Percentiles rank a stretch among this genome's conserved stretches.
Evolutionary conservation across 2,888 invertebrate genomes (phyloP).

Genomic region (Hipparchia sbordonii): DNA sequence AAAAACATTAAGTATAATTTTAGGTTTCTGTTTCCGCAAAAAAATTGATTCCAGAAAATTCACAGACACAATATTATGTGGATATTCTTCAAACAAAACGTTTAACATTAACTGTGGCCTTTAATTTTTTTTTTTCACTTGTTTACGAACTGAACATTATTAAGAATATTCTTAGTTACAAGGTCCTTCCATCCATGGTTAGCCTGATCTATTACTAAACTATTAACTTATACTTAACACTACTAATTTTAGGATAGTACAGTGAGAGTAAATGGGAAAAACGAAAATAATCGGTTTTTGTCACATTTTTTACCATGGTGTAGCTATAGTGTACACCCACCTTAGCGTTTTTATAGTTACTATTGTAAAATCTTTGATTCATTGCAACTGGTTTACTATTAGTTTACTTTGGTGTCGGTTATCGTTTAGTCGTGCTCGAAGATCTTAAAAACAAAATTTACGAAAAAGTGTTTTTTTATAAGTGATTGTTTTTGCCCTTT

Average conservation of each 20-base stretch:
- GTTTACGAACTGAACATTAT: neutral
- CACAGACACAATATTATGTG: too few species aligned
- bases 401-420: conserved; percentile 41
- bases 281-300: neutral
- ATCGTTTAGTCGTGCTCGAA: conserved; percentile 41
- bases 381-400: conserved; percentile 33
- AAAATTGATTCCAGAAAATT: too few species aligned
- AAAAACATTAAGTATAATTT: too few species aligned
- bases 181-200: neutral
- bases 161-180: too few species aligned
- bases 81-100: too few species aligned
- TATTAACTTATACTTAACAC: neutral
- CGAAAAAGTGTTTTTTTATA: conserved; percentile 9
- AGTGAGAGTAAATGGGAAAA: neutral
- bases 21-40: too few species aligned
- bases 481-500: conserved; percentile 13
- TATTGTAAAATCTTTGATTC: conserved; percentile 37
- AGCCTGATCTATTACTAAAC: neutral
- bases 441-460: conserved; percentile 17
- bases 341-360: conserved; percentile 39
- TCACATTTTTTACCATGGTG: conserved; percentile 16
- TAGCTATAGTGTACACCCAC: conserved; percentile 5
- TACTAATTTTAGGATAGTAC: too few species aligned
- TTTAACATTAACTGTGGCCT: too few species aligned
- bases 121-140: neutral